Percentiles rank a stretch among this genome's conserved stretches.
Evolutionary conservation across 2,113 vertebrate species (phyloP).

Genomic region (Pelobates fuscus): DNA sequence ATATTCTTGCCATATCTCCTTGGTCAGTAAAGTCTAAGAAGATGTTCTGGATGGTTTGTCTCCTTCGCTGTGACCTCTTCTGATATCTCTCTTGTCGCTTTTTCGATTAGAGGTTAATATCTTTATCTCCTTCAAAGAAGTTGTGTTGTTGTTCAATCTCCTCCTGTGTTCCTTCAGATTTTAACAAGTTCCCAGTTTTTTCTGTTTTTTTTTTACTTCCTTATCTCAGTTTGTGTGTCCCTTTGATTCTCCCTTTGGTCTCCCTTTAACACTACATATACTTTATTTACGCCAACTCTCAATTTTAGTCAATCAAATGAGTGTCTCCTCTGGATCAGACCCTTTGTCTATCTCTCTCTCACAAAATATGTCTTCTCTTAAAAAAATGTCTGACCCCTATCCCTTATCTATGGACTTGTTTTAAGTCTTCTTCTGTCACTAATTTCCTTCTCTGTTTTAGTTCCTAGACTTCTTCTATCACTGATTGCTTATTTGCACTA

Average conservation of each 20-base stretch:
- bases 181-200: neutral
- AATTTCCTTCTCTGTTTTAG: neutral
- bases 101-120: neutral
- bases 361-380: neutral
- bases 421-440: neutral
- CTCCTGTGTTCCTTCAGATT: neutral
- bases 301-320: too few species aligned
- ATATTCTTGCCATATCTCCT: neutral
- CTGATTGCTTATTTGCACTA: neutral
- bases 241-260: neutral
- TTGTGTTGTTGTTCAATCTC: too few species aligned
- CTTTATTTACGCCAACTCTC: too few species aligned
- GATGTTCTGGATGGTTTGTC: neutral
- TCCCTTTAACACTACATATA: neutral
- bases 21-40: neutral
- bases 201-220: neutral
- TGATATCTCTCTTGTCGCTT: neutral
- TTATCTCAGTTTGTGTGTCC: neutral
- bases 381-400: too few species aligned
- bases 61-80: neutral
- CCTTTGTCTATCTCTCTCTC: neutral
- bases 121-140: too few species aligned
- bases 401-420: neutral
- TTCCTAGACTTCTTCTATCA: neutral
- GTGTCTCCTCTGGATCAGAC: neutral